These are phyloP conservation scores for Panthera leo DNA, from an alignment of 2,113 vertebrate genomes.

Conservation along the genomic window DNA sequence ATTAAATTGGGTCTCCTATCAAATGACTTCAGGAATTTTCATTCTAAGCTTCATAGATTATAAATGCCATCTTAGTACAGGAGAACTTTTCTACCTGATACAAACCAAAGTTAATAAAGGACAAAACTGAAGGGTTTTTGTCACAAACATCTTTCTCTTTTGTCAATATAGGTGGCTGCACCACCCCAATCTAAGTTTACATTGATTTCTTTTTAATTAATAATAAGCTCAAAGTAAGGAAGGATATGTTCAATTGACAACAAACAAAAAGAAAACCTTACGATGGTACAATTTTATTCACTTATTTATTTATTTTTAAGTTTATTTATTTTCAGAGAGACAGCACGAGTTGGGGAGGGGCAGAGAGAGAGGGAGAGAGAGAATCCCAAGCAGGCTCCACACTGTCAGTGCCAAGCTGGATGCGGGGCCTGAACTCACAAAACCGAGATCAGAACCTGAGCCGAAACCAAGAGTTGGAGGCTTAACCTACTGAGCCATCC, in stretches of 20 bases:
- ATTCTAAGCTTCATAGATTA: not conserved
- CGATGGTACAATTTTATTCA: not conserved
- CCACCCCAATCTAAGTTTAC: not conserved
- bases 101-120: not conserved
- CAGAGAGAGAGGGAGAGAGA: too few relatives aligned
- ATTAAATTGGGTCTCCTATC: not conserved
- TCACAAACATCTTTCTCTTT: not conserved
- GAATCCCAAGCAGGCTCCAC: too few relatives aligned
- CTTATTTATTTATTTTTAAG: too few relatives aligned
- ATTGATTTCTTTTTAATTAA: slow-evolving; percentile 22
- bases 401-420: too few relatives aligned
- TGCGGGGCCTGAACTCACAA: too few relatives aligned
- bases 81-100: not conserved
- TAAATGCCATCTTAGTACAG: not conserved
- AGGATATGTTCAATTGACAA: not conserved
- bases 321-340: too few relatives aligned
- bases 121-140: not conserved
- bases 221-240: not conserved
- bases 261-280: slow-evolving; percentile 26
- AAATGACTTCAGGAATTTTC: not conserved
- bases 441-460: too few relatives aligned
- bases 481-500: too few relatives aligned
- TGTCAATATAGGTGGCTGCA: not conserved
- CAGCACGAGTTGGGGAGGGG: too few relatives aligned
- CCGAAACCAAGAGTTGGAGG: too few relatives aligned